These are phyloP conservation scores for Melitaea cinxia DNA, from an alignment of 1,140 invertebrate genomes.

Conservation along the genomic window DNA sequence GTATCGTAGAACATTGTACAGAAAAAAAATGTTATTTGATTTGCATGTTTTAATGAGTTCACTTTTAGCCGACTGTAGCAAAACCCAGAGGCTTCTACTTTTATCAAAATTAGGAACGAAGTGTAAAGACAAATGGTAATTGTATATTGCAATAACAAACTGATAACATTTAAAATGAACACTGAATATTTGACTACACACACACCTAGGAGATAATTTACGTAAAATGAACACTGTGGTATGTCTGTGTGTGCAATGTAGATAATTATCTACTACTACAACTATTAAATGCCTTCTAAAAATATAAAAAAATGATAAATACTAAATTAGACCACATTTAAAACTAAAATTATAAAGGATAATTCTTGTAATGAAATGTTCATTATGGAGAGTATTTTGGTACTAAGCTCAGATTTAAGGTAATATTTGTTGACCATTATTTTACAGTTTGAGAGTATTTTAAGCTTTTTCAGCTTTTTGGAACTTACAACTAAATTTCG, in stretches of 20 bases:
- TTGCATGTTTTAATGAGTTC: background rate
- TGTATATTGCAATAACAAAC: background rate
- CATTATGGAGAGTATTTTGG: background rate
- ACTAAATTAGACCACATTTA: background rate
- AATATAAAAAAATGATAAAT: background rate
- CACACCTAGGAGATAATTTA: slow-evolving; percentile 8
- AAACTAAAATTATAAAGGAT: background rate
- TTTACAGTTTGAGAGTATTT: slow-evolving; percentile 20
- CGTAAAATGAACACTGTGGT: slow-evolving; percentile 65
- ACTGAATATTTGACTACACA: background rate
- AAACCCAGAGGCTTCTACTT: no score
- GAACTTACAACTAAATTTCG: slow-evolving; percentile 11
- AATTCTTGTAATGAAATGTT: background rate
- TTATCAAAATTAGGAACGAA: background rate
- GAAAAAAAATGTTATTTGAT: background rate
- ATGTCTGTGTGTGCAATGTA: slow-evolving; percentile 56
- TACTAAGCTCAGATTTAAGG: background rate
- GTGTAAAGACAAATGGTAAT: background rate
- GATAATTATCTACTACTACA: slow-evolving; percentile 49
- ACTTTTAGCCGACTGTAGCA: background rate
- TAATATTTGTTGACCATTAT: slow-evolving; percentile 2
- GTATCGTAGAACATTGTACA: background rate
- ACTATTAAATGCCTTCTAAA: slow-evolving; percentile 56
- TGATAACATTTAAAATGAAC: slow-evolving; percentile 7
- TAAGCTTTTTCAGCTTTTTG: slow-evolving; percentile 20